phyloP scores from a whole-genome alignment of 2,113 vertebrate genomes.

The Passer montanus region DNA sequence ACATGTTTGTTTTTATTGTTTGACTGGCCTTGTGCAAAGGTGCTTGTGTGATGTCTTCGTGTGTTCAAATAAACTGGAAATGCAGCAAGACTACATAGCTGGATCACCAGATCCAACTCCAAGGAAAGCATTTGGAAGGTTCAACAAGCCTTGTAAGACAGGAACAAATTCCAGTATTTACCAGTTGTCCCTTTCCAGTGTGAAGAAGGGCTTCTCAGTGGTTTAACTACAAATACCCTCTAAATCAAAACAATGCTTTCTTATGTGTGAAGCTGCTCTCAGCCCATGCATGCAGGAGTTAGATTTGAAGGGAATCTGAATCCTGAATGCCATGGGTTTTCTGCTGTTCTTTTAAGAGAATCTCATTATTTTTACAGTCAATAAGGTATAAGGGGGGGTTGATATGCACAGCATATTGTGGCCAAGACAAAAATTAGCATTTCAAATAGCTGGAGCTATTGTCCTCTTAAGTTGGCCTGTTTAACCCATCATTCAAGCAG shows the following conservation, averaged over 20 bases:
- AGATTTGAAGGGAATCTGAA: conserved; percentile 4
- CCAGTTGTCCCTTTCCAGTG: not conserved
- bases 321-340: not conserved
- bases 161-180: not conserved
- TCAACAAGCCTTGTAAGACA: not conserved
- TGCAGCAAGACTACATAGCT: not conserved
- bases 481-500: conserved; percentile 59
- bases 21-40: conserved; percentile 41
- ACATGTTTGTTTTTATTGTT: conserved; percentile 52
- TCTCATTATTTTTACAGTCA: conserved; percentile 54
- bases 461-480: conserved; percentile 51
- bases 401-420: conserved; percentile 27
- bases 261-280: not conserved
- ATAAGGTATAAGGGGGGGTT: conserved; percentile 21
- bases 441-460: conserved; percentile 65
- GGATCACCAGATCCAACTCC: not conserved
- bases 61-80: not conserved
- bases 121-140: not conserved
- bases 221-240: not conserved
- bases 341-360: conserved; percentile 38
- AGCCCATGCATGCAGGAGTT: not conserved
- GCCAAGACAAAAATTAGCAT: conserved; percentile 66
- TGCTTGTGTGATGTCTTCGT: not conserved
- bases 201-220: not conserved
- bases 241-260: not conserved